Evolutionary conservation across 1,140 invertebrate genomes (phyloP), one percentile per base, ranked within the genome.

Genomic region (Aphelinus certus): DNA sequence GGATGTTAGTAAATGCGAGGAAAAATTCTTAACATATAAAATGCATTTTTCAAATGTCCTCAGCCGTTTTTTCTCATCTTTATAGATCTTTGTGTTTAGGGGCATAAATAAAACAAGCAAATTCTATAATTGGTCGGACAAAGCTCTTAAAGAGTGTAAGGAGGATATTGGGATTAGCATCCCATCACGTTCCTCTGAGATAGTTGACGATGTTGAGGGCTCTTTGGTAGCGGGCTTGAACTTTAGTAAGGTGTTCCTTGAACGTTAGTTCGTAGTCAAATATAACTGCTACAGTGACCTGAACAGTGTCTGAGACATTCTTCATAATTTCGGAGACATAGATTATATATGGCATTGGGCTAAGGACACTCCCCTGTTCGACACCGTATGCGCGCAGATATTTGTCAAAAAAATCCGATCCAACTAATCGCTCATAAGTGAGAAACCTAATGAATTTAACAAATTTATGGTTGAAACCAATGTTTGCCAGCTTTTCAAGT

Each of bases 401-500:
- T 26, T 26, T 26, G 26, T 26, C 26, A 26, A 26, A 26, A 26
- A 26, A 0, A 26, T 26, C 3, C 3, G 49, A n/a, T 3, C 56
- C 2, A 26, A 60, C 26, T 9, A 70, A 42, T 70, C 67, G 10
- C 2, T 48, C 2, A 45, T 43, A 62, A 3, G 26, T 45, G 0
- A 70, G 7, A 60, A 70, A 71, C 55, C 63, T 62, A 53, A 58
- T n/a, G 56, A 58, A 58, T 58, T 58, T 58, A n/a, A 58, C 26
- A 9, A 58, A n/a, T n/a, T 58, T 6, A 58, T 58, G 26, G 3
- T 58, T 3, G 51, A 58, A 71, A 9, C 60, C 69, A 3, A 71
- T 57, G 10, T 4, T 5, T 1, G 68, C 68, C 2, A 70, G 46
- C 26, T 70, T 26, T 26, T 26, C 26, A n/a, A 61, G 6, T 49